Percentiles rank a stretch among this genome's conserved stretches.
These are phyloP conservation scores for Gephyroberyx darwinii DNA, from an alignment of 2,797 vertebrate genomes.

Conservation along the genomic window DNA sequence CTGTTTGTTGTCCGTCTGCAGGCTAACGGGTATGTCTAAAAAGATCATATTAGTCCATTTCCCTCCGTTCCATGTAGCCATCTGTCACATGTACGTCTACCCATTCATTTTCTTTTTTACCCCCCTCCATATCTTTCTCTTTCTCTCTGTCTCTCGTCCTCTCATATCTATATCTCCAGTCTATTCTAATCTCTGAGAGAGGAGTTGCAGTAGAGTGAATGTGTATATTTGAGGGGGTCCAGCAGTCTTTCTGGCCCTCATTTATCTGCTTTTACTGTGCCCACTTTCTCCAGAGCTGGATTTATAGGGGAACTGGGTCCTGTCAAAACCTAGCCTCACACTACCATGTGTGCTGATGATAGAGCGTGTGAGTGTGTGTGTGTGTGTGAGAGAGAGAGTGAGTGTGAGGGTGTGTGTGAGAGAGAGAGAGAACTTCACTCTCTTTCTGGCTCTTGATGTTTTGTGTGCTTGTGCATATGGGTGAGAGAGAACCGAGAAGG, in stretches of 20 bases:
- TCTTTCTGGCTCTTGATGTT: conserved; percentile 23
- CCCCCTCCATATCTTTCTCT: conserved; percentile 12
- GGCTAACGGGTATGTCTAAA: not conserved
- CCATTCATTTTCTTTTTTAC: not conserved
- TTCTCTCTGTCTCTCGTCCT: conserved; percentile 11
- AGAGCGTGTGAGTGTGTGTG: conserved; percentile 23
- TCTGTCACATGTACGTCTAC: not conserved
- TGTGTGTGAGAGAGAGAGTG: not conserved
- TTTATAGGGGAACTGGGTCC: conserved; percentile 59
- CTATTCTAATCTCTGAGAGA: conserved; percentile 21
- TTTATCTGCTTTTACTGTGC: conserved; percentile 60
- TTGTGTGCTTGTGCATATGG: conserved; percentile 2
- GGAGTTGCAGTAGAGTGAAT: not conserved
- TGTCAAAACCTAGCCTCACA: conserved; percentile 43
- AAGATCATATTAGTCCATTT: conserved; percentile 23
- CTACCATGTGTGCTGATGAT: conserved; percentile 40
- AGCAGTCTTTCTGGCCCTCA: conserved; percentile 54
- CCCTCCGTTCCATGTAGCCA: conserved; percentile 7
- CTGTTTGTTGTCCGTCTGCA: conserved; percentile 43
- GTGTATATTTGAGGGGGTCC: conserved; percentile 19
- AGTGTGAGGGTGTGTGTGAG: not conserved
- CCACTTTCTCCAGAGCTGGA: conserved; percentile 56
- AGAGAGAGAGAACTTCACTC: conserved; percentile 13
- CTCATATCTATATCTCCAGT: conserved; percentile 22
- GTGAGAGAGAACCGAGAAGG: not conserved